phyloP scores from a whole-genome alignment of 2,113 vertebrate genomes.

The Pseudonaja textilis region DNA sequence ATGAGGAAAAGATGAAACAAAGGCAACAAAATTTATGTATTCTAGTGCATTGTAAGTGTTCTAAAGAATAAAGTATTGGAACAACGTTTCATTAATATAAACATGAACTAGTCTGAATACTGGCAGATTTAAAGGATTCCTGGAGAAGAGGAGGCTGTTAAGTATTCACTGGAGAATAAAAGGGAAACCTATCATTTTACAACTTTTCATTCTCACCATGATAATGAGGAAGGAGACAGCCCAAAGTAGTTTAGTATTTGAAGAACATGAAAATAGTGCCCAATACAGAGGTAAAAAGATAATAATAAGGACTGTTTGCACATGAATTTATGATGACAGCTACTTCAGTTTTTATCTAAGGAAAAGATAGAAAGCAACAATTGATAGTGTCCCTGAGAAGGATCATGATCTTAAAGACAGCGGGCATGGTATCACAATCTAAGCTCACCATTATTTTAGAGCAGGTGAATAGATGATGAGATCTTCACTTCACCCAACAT shows the following conservation, averaged over 20 bases:
- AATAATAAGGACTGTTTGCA: not conserved
- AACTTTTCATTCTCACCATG: not conserved
- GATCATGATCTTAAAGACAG: not conserved
- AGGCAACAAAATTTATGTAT: slow-evolving; percentile 37
- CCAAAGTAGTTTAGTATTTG: not conserved
- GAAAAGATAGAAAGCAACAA: not conserved
- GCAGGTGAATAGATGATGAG: not conserved
- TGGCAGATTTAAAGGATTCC: not conserved
- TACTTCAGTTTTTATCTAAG: not conserved
- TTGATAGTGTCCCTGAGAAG: not conserved
- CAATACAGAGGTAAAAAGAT: not conserved
- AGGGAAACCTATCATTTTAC: not conserved
- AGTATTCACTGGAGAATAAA: not conserved
- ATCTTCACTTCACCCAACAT: not conserved
- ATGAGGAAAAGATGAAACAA: slow-evolving; percentile 32
- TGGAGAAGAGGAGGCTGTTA: not conserved
- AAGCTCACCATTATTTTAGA: not conserved
- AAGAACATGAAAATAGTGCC: not conserved
- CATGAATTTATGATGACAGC: not conserved
- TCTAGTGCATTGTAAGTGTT: not conserved
- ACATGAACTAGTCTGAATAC: not conserved
- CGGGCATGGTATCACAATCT: not conserved
- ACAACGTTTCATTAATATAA: not conserved
- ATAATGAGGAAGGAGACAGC: not conserved
- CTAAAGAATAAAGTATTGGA: not conserved